Evolutionary conservation across 2,113 vertebrate genomes (phyloP).

Genomic region (Xenotilapia leptura): DNA sequence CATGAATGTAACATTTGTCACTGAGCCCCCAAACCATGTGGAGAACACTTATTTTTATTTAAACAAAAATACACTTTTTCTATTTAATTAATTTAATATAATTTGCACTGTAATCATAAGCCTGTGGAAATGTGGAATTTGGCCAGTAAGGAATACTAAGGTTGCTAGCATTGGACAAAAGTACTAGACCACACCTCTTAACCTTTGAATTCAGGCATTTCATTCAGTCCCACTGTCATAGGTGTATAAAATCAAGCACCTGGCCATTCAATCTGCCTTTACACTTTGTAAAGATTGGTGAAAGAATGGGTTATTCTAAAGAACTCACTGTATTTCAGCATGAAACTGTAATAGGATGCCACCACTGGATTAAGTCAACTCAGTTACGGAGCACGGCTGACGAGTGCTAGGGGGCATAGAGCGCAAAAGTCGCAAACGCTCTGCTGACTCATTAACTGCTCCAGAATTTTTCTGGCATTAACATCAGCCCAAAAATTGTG

Average conservation of each 20-base stretch:
- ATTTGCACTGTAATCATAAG: neutral
- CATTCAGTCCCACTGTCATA: neutral
- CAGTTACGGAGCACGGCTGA: neutral
- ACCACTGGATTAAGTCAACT: neutral
- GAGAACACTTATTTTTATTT: neutral
- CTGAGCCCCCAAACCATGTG: neutral
- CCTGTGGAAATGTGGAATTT: neutral
- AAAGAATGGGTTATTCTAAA: neutral
- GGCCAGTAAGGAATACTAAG: neutral
- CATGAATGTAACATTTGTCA: neutral
- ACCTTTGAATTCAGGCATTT: neutral
- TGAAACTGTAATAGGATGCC: neutral
- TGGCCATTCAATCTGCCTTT: neutral
- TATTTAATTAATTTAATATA: neutral
- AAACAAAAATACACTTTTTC: neutral
- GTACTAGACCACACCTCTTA: neutral
- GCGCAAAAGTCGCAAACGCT: neutral
- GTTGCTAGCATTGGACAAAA: neutral
- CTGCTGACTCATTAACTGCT: neutral
- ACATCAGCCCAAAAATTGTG: neutral
- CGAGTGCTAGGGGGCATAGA: neutral
- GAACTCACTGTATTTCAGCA: neutral
- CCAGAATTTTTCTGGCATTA: neutral
- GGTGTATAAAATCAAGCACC: neutral
- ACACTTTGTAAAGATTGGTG: neutral